Conservation (phyloP, 2,888 invertebrate species). For the Marronus borbonicus region DNA sequence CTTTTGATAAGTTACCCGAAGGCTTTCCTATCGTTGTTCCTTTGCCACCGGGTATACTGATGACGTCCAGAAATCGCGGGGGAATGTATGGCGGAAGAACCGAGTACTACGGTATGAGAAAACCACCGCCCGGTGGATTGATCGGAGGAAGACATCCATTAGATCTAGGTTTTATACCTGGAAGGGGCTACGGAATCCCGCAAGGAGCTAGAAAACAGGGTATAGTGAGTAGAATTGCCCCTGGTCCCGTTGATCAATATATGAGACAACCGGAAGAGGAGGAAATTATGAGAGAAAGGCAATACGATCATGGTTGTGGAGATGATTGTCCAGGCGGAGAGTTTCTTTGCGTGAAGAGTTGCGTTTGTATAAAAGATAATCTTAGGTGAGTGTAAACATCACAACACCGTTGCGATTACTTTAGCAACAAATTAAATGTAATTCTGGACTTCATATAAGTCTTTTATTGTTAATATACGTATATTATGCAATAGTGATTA, state of each 20-base stretch:
- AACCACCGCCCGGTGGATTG: slow-evolving; percentile 37
- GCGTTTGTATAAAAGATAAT: slow-evolving; percentile 76
- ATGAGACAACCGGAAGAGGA: slow-evolving; percentile 68
- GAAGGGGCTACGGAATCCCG: slow-evolving; percentile 58
- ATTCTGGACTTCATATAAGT: too few relatives aligned
- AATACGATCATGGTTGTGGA: slow-evolving; percentile 65
- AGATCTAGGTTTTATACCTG: slow-evolving; percentile 61
- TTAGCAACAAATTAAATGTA: too few relatives aligned
- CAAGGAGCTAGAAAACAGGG: slow-evolving; percentile 53
- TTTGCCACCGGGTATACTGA: slow-evolving; percentile 47
- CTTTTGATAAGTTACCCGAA: slow-evolving; percentile 56
- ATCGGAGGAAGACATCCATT: slow-evolving; percentile 61
- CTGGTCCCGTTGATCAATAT: slow-evolving; percentile 37
- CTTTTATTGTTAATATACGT: too few relatives aligned
- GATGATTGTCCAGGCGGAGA: slow-evolving; percentile 70
- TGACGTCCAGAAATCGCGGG: slow-evolving; percentile 51
- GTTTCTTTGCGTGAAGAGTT: slow-evolving; percentile 75
- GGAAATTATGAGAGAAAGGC: slow-evolving; percentile 61
- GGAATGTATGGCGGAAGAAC: slow-evolving; percentile 65
- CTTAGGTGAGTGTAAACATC: slow-evolving; percentile 60
- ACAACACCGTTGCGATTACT: too few relatives aligned
- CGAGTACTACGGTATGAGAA: slow-evolving; percentile 61
- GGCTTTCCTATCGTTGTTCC: slow-evolving; percentile 56
- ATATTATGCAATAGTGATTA: too few relatives aligned
- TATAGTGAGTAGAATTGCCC: slow-evolving; percentile 20